Conservation (phyloP, 1,140 invertebrate species). For the Drosophila leontia region DNA sequence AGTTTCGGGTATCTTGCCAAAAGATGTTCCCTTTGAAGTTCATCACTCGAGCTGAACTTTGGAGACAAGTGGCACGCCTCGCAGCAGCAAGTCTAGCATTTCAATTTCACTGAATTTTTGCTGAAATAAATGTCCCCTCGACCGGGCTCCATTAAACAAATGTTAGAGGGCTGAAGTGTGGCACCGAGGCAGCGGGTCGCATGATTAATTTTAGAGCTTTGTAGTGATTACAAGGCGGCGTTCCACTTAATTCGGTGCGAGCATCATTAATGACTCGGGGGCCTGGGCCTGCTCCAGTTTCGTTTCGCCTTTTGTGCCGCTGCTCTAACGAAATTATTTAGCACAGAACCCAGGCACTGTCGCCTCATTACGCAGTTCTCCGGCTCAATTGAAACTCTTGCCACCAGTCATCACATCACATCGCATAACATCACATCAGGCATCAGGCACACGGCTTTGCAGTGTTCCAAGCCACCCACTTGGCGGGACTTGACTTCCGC, state of each 20-base stretch:
- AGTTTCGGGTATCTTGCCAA: slow-evolving; percentile 1
- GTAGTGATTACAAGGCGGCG: slow-evolving; percentile 54
- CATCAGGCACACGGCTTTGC: slow-evolving; percentile 7
- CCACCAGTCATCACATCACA: slow-evolving; percentile 20
- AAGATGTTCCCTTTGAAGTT: slow-evolving; percentile 49
- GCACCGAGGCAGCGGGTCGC: slow-evolving; percentile 50
- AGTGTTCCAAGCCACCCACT: slow-evolving; percentile 52
- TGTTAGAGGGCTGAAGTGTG: slow-evolving; percentile 12
- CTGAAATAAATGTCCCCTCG: slow-evolving; percentile 40
- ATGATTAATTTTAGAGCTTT: slow-evolving; percentile 77
- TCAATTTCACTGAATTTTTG: slow-evolving; percentile 31
- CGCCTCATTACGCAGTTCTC: slow-evolving; percentile 66
- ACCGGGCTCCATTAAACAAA: slow-evolving; percentile 64
- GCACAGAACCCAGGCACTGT: slow-evolving; percentile 33
- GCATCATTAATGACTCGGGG: slow-evolving; percentile 50
- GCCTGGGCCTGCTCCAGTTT: slow-evolving; percentile 56
- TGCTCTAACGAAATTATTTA: slow-evolving; percentile 71
- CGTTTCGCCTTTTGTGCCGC: slow-evolving; percentile 34
- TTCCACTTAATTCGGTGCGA: slow-evolving; percentile 44
- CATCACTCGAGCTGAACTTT: slow-evolving; percentile 72
- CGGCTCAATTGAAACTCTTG: slow-evolving; percentile 67
- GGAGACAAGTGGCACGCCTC: slow-evolving; percentile 74
- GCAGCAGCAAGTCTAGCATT: slow-evolving; percentile 41
- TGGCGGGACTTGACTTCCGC: slow-evolving; percentile 67
- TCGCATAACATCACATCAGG: slow-evolving; percentile 6